Evolutionary conservation across 2,888 invertebrate species (phyloP), one percentile per base, ranked within the genome.

Genomic region (Aphidoletes aphidimyza): DNA sequence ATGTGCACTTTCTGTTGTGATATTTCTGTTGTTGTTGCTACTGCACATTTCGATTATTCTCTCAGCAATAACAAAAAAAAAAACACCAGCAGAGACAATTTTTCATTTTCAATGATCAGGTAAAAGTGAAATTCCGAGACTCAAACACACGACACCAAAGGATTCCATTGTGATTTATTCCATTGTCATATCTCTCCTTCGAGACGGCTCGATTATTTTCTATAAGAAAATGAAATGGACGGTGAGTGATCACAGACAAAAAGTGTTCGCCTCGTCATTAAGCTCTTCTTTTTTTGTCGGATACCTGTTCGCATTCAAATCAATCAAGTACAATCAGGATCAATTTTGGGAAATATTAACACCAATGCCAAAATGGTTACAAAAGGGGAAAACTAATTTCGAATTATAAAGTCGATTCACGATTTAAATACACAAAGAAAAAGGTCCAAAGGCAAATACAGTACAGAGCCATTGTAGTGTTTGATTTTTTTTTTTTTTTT

Each of bases 91-190:
- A 42, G 8, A 42, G 8, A 42, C 6, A 42, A 42, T 6, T 9
- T 6, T 42, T 42, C 6, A 42, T 42, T 42, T 42, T 42, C 14
- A 30, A 30, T 69, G 30, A 69, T 30, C 69, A 69, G 69, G 69
- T 69, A 69, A 54, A 26, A 54, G 17, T 47, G 47, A 14, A 54
- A 54, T 22, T 54, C n/a, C n/a, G n/a, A 42, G 69, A 69, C 14
- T 2, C 47, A 17, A 11, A 47, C 47, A 47, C 17, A 47, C 47
- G 17, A 47, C 34, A 1, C 11, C n/a, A 30, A 30, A 30, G 14
- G 69, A 69, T 30, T 34, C 69, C 30, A 30, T 69, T 69, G 69
- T 69, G 69, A 69, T 69, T 30, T 69, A 69, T 69, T 30, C 69
- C 14, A 30, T 30, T 30, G 34, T 69, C 69, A 30, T n/a, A n/a